Evolutionary conservation across 2,888 invertebrate species (phyloP), one percentile per base, ranked within the genome.

Genomic region (Eupithecia vulgata): DNA sequence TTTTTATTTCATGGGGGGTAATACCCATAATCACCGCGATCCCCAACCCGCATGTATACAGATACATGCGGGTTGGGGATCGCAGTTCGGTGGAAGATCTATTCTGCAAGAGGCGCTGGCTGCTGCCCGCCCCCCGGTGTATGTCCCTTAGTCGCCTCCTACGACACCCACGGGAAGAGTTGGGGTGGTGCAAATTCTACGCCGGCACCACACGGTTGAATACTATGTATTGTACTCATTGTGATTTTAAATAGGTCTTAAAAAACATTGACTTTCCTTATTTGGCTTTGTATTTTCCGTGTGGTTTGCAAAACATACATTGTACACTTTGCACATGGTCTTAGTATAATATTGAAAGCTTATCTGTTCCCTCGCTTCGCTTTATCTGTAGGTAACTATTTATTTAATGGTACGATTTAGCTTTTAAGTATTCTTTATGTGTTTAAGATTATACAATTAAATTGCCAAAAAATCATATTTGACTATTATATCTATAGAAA

Each of bases 271-370:
- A 4, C 37, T 66, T 66, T 69, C 61, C 48, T 68, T 45, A 61
- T 68, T 68, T 71, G 17, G 42, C n/a, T 65, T 59, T 61, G 57
- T 48, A 34, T 45, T 37, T 62, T 71, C 52, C 37, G 17, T 67
- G 21, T 42, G 34, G 69, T 72, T 69, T 69, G 42, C 35, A 30
- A 42, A 71, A 66, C 67, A 72, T 45, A 75, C 45, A 70, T 62
- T 57, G 57, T 61, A 67, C 34, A 5, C 17, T 17, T 45, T 45
- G 52, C 40, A 52, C 37, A 34, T 45, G 6, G 6, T 48, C 42
- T 69, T 67, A 69, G 66, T 48, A 34, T 42, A 69, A 70, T 57
- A 67, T 64, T 64, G 71, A 48, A 45, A 21, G 71, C 57, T 57
- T 57, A 68, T 45, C 72, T 61, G 25, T 48, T 68, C 30, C 30